A percentile compares a stretch with the other conserved stretches of the same genome.
Conservation (phyloP, 2,113 vertebrate genomes). For the Cromileptes altivelis region DNA sequence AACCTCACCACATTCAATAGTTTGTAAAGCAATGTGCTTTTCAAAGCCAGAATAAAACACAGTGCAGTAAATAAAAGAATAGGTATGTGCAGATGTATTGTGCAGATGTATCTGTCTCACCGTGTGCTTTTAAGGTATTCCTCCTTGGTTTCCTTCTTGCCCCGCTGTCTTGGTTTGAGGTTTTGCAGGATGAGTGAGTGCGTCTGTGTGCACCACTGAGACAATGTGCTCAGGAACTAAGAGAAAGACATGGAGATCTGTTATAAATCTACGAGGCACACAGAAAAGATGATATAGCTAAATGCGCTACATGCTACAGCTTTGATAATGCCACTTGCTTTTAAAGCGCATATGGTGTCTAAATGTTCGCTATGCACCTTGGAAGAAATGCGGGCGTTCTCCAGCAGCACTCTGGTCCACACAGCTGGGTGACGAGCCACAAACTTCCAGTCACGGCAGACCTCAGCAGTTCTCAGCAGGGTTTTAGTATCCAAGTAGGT, state of each 20-base stretch:
- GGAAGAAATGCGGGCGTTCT: conserved; percentile 95
- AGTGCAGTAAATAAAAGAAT: neutral
- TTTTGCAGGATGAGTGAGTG: conserved; percentile 99
- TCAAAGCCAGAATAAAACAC: conserved; percentile 11
- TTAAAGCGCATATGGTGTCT: neutral
- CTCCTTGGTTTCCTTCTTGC: conserved; percentile 98
- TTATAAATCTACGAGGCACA: neutral
- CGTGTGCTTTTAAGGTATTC: conserved; percentile 98
- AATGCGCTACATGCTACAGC: neutral
- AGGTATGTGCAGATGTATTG: neutral
- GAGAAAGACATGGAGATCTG: conserved; percentile 14
- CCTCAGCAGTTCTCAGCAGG: conserved; percentile 91
- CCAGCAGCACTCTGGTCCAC: conserved; percentile 96
- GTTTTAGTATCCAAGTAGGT: conserved; percentile 98
- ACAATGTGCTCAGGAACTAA: conserved; percentile 94
- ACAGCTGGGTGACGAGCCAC: conserved; percentile 96
- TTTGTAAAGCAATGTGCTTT: conserved; percentile 3
- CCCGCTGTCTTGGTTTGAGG: conserved; percentile 95
- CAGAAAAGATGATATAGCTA: neutral
- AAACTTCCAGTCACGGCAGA: conserved; percentile 97
- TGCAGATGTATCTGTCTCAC: conserved; percentile 78
- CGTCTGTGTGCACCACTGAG: conserved; percentile 99
- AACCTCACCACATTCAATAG: neutral
- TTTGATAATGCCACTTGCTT: neutral
- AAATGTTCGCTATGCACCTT: conserved; percentile 80